A percentile compares a stretch with the other conserved stretches of the same genome.
Evolutionary conservation across 2,113 vertebrate species (phyloP).

Genomic region (Hemibagrus wyckioides): DNA sequence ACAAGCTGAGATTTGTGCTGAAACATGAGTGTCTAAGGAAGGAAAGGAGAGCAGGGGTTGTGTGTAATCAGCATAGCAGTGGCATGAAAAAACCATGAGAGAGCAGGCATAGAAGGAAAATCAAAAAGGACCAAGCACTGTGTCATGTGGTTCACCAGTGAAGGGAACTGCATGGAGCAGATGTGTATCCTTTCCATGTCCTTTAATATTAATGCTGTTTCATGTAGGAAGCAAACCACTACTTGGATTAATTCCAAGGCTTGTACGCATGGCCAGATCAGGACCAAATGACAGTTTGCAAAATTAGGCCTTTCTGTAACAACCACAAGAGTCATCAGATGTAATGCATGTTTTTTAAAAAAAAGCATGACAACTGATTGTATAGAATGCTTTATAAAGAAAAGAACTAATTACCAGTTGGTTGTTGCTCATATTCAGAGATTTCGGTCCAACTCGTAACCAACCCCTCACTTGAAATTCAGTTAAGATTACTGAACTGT

Average conservation of each 20-base stretch:
- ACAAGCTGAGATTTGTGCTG: not conserved
- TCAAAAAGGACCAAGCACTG: not conserved
- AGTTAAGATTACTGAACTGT: not conserved
- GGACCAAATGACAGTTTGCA: not conserved
- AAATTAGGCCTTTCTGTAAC: not conserved
- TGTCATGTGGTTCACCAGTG: not conserved
- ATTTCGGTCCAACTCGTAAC: not conserved
- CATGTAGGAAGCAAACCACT: not conserved
- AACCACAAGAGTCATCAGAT: not conserved
- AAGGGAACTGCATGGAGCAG: not conserved
- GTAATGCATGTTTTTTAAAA: not conserved
- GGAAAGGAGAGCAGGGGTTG: not conserved
- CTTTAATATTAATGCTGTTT: not conserved
- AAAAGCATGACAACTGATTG: not conserved
- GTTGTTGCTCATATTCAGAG: not conserved
- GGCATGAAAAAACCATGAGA: not conserved
- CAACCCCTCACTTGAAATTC: not conserved
- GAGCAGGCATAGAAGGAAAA: not conserved
- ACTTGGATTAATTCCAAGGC: not conserved
- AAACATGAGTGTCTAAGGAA: not conserved
- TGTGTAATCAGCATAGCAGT: slow-evolving; percentile 2
- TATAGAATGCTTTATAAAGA: not conserved
- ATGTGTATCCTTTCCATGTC: not conserved
- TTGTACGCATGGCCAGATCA: not conserved
- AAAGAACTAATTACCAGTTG: not conserved